Evolutionary conservation across 1,140 invertebrate species (phyloP).

Genomic region (Muscidifurax raptorellus): DNA sequence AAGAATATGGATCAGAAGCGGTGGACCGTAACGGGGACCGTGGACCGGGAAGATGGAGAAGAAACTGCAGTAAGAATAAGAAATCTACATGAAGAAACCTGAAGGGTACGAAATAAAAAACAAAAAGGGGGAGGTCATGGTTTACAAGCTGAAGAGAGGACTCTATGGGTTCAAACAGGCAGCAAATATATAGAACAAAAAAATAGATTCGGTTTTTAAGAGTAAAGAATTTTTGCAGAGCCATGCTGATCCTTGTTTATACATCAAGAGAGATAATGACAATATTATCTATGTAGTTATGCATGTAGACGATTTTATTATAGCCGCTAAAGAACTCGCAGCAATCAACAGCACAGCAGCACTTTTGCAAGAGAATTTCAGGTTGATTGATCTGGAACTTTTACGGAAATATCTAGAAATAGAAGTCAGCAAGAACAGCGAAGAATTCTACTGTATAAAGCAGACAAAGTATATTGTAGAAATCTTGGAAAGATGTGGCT

Average conservation of each 20-base stretch:
- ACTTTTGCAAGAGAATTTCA: neutral
- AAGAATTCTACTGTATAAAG: too few species aligned
- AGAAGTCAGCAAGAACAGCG: neutral
- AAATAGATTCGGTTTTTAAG: neutral
- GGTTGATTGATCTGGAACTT: neutral
- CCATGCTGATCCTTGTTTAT: too few species aligned
- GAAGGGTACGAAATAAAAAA: neutral
- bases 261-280: too few species aligned
- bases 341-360: too few species aligned
- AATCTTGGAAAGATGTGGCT: neutral
- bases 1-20: too few species aligned
- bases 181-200: too few species aligned
- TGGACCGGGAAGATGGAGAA: too few species aligned
- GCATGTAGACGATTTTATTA: constrained; percentile 8
- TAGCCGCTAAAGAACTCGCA: neutral
- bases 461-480: neutral
- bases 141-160: constrained; percentile 4
- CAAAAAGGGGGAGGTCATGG: neutral
- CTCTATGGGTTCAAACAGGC: constrained; percentile 26
- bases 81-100: constrained; percentile 15
- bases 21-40: too few species aligned
- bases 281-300: constrained; percentile 27
- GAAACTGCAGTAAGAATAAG: too few species aligned
- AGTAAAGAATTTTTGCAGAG: constrained; percentile 6
- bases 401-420: neutral